A percentile compares a stretch with the other conserved stretches of the same genome.
phyloP scores from a whole-genome alignment of 1,140 invertebrate genomes.

The Drosophila chauvacae region DNA sequence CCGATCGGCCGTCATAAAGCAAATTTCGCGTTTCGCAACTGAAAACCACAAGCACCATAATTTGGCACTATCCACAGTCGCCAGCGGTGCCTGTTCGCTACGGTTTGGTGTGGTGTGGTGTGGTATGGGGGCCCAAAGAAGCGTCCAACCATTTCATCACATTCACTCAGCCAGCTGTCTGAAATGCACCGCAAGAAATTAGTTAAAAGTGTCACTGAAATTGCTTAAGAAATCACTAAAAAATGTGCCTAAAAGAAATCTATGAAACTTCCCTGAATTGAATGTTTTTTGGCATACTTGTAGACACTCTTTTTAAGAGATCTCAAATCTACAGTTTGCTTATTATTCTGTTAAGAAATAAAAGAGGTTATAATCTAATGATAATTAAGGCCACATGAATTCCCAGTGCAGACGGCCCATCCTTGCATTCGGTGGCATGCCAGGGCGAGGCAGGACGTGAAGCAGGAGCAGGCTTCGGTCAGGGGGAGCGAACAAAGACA shows the following conservation, averaged over 20 bases:
- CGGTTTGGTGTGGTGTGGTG: constrained; percentile 1
- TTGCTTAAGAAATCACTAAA: background rate
- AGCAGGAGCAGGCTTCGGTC: constrained; percentile 28
- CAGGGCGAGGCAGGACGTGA: background rate
- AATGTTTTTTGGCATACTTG: background rate
- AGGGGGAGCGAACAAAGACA: constrained; percentile 42
- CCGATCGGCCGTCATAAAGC: constrained; percentile 33
- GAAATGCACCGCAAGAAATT: constrained; percentile 4
- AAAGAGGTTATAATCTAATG: background rate
- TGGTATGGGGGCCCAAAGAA: constrained; percentile 24
- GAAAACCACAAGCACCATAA: constrained; percentile 51
- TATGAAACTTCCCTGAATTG: background rate
- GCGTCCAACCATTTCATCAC: constrained; percentile 58
- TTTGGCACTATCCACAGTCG: constrained; percentile 51
- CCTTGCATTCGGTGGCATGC: constrained; percentile 10
- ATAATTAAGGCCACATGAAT: background rate
- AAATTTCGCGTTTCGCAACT: constrained; percentile 61
- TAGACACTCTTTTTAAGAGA: background rate
- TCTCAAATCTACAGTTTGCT: background rate
- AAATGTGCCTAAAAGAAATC: background rate
- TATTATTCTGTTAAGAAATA: background rate
- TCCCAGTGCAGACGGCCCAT: constrained; percentile 27
- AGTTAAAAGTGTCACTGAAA: too few relatives aligned
- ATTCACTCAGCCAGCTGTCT: constrained; percentile 30
- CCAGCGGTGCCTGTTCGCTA: constrained; percentile 24